Conservation (phyloP, 1,140 invertebrate species). For the Diachasma alloeum region DNA sequence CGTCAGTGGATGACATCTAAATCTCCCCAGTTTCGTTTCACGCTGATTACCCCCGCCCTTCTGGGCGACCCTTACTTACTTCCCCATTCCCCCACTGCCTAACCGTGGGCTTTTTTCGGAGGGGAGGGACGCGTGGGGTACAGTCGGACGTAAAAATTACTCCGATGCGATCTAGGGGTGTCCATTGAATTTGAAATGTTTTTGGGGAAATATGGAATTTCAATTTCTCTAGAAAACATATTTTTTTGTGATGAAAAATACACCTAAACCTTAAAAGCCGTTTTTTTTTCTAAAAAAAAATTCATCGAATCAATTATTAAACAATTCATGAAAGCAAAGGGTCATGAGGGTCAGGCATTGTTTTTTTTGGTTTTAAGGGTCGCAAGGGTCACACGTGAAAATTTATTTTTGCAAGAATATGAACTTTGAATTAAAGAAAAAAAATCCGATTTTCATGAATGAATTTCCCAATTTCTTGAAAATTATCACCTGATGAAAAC, state of each 20-base stretch:
- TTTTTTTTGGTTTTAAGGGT: too few relatives aligned
- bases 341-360: too few relatives aligned
- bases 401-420: too few relatives aligned
- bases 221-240: background rate
- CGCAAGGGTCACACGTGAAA: too few relatives aligned
- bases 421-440: too few relatives aligned
- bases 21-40: constrained; percentile 59
- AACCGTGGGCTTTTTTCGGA: constrained; percentile 1
- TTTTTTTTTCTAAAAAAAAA: too few relatives aligned
- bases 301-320: too few relatives aligned
- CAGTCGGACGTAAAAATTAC: constrained; percentile 39
- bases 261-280: too few relatives aligned
- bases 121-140: constrained; percentile 40
- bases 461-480: too few relatives aligned
- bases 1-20: constrained; percentile 63
- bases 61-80: constrained; percentile 31
- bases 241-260: background rate
- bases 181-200: constrained; percentile 4
- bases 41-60: constrained; percentile 61
- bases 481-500: too few relatives aligned
- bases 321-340: too few relatives aligned
- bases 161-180: constrained; percentile 20
- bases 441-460: too few relatives aligned
- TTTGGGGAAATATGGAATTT: background rate
- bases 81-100: background rate